Conservation (phyloP, 2,797 vertebrate species). For the Novumbra hubbsi region DNA sequence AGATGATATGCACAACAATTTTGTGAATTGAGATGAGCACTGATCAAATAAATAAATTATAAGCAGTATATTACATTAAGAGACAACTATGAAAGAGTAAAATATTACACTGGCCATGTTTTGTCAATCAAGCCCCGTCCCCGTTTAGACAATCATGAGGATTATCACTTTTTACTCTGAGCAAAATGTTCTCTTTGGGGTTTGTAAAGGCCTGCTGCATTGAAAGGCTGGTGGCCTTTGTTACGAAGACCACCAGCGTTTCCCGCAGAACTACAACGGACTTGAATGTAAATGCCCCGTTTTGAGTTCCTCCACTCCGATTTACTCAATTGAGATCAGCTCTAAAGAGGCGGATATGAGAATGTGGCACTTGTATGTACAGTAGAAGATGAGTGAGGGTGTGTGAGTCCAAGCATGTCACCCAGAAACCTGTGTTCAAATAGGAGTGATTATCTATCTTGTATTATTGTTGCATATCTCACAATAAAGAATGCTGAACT, state of each 20-base stretch:
- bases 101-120: neutral
- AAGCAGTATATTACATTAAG: neutral
- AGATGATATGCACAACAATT: neutral
- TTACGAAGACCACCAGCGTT: neutral
- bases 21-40: neutral
- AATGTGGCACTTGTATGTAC: conserved; percentile 10
- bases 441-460: conserved; percentile 19
- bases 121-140: neutral
- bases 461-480: conserved; percentile 40
- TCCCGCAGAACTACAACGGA: conserved; percentile 6
- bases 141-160: neutral
- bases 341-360: conserved; percentile 24
- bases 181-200: neutral
- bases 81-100: too few species aligned
- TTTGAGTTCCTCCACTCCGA: conserved; percentile 12
- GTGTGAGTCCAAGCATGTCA: conserved; percentile 20
- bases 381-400: neutral
- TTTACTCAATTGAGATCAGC: conserved; percentile 35
- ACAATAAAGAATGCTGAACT: conserved; percentile 60
- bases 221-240: neutral
- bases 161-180: neutral
- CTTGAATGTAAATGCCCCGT: conserved; percentile 19
- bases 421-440: conserved; percentile 23
- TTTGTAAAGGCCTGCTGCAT: neutral
- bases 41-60: neutral